These are phyloP conservation scores for Thyatira batis DNA, from an alignment of 2,888 invertebrate species.

Conservation along the genomic window DNA sequence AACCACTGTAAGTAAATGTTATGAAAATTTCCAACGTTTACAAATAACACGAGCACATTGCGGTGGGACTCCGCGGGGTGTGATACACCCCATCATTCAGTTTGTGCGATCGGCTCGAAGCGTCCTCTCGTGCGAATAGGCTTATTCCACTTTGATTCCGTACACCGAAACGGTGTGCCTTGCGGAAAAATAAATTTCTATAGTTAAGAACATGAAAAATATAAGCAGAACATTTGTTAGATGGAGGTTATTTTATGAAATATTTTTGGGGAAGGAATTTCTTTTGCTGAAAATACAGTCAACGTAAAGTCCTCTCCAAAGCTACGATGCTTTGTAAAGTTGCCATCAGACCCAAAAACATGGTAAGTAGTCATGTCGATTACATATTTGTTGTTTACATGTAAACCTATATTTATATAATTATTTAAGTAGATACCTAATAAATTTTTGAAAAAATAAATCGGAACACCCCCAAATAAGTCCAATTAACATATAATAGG, in stretches of 20 bases:
- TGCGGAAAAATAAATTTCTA: neutral
- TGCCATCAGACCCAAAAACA: neutral
- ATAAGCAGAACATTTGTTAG: neutral
- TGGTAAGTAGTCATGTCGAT: neutral
- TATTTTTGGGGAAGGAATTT: neutral
- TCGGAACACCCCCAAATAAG: slow-evolving; percentile 39
- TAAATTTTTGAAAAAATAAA: slow-evolving; percentile 18
- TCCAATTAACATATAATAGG: slow-evolving; percentile 66
- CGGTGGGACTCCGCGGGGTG: slow-evolving; percentile 1
- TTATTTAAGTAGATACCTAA: neutral
- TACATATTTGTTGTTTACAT: no score
- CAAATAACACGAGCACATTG: neutral
- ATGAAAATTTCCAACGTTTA: neutral
- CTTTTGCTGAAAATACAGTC: neutral
- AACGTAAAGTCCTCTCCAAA: no score
- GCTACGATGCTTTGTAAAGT: neutral
- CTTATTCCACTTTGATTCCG: slow-evolving; percentile 37
- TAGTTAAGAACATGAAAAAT: neutral
- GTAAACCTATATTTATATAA: neutral
- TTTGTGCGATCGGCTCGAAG: slow-evolving; percentile 51
- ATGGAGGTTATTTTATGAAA: neutral
- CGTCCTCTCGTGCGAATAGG: slow-evolving; percentile 22
- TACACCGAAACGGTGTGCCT: neutral
- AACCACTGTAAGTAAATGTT: neutral
- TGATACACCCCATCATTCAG: slow-evolving; percentile 42